Evolutionary conservation across 2,888 invertebrate genomes (phyloP).

Genomic region (Agrypnus murinus): DNA sequence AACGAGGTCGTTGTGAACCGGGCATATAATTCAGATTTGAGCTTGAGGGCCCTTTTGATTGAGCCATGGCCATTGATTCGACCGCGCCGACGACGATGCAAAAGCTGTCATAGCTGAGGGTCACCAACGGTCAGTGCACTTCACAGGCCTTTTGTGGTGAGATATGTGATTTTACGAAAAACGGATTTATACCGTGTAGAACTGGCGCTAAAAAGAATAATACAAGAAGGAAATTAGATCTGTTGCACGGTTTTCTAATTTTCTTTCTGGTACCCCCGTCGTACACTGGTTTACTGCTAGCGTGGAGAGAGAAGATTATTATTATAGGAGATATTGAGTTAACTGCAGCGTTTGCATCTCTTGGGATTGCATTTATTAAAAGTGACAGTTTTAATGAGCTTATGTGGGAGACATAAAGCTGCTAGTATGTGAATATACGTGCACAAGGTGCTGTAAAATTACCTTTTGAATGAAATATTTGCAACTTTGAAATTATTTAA

Average conservation of each 20-base stretch:
- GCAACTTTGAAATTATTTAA: no score
- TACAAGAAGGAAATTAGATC: conserved; percentile 28
- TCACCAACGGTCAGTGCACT: conserved; percentile 40
- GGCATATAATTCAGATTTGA: conserved; percentile 46
- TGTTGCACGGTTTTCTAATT: conserved; percentile 20
- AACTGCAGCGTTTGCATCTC: conserved; percentile 7
- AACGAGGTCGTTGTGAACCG: conserved; percentile 43
- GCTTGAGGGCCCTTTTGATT: conserved; percentile 45
- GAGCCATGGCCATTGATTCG: conserved; percentile 43
- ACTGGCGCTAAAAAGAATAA: conserved; percentile 2
- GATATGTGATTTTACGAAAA: conserved; percentile 2
- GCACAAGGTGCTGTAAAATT: no score
- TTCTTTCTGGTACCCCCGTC: background rate
- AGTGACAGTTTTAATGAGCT: background rate
- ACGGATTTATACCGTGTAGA: conserved; percentile 6
- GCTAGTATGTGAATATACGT: no score
- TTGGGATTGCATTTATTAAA: conserved; percentile 20
- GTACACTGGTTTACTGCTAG: background rate
- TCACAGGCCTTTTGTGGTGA: conserved; percentile 21
- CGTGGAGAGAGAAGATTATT: background rate
- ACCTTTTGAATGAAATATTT: no score
- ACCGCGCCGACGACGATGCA: conserved; percentile 36
- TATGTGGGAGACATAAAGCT: no score
- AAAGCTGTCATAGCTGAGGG: conserved; percentile 36
- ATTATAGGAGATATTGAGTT: conserved; percentile 11